Evolutionary conservation across 1,140 invertebrate species (phyloP).

Genomic region (Drosophila nannoptera): DNA sequence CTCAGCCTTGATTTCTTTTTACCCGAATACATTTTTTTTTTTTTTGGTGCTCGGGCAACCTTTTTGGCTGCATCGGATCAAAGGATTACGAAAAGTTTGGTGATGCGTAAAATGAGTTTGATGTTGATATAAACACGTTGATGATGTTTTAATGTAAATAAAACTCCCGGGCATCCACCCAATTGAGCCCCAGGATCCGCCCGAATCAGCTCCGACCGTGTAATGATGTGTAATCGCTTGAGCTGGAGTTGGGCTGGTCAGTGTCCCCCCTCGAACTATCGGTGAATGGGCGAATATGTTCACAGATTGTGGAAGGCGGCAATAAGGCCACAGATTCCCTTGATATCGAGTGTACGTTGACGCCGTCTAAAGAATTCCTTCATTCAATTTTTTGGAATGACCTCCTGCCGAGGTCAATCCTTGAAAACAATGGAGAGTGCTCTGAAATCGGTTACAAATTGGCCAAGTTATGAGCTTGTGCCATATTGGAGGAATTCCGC

Average conservation of each 20-base stretch:
- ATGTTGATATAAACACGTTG: constrained; percentile 78
- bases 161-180: constrained; percentile 36
- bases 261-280: constrained; percentile 1
- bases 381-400: too few species aligned
- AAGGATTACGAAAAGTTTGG: constrained; percentile 76
- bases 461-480: too few species aligned
- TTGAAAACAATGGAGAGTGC: too few species aligned
- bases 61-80: constrained; percentile 64
- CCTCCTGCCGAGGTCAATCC: too few species aligned
- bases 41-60: constrained; percentile 35
- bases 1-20: constrained; percentile 37
- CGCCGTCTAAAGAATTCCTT: too few species aligned
- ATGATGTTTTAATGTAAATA: constrained; percentile 78
- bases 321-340: too few species aligned
- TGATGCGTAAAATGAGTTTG: constrained; percentile 78
- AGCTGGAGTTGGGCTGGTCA: constrained; percentile 23
- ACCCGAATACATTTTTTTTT: constrained; percentile 17
- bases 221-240: constrained; percentile 71
- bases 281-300: too few species aligned
- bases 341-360: too few species aligned
- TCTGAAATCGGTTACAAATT: too few species aligned
- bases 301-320: too few species aligned
- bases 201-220: constrained; percentile 26
- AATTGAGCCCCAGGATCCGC: constrained; percentile 16
- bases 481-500: too few species aligned